These are phyloP conservation scores for Lordiphosa fenestrarum DNA, from an alignment of 2,888 invertebrate species.

Conservation along the genomic window DNA sequence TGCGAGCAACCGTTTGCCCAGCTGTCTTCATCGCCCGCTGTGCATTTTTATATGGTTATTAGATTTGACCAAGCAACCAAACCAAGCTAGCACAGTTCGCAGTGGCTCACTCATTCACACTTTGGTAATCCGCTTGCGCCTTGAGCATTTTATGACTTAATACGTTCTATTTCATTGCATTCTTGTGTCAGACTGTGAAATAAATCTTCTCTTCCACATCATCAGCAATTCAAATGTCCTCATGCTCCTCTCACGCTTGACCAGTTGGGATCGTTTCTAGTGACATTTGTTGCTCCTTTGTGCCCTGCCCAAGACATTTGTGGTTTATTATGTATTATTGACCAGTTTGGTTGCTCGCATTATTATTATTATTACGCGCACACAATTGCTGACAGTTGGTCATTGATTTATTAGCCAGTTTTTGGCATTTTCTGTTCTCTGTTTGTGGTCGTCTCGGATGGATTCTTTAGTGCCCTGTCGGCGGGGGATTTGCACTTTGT, in stretches of 20 bases:
- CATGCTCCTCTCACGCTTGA: constrained; percentile 67
- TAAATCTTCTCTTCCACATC: constrained; percentile 57
- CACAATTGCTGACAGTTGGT: constrained; percentile 77
- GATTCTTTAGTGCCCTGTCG: constrained; percentile 19
- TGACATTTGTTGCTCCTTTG: constrained; percentile 70
- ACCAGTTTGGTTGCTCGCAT: constrained; percentile 59
- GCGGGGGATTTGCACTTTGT: constrained; percentile 19
- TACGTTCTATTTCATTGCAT: constrained; percentile 74
- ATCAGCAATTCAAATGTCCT: constrained; percentile 71
- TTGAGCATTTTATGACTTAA: constrained; percentile 68
- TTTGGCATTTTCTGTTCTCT: constrained; percentile 39
- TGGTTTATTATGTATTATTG: constrained; percentile 72
- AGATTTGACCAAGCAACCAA: constrained; percentile 67
- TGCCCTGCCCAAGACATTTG: constrained; percentile 8
- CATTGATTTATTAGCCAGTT: constrained; percentile 75
- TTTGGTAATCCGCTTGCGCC: constrained; percentile 69
- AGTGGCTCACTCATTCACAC: constrained; percentile 53
- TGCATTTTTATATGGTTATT: constrained; percentile 60
- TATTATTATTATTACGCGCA: constrained; percentile 65
- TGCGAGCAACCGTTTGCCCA: constrained; percentile 28
- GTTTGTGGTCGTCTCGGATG: constrained; percentile 46
- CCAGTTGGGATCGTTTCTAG: constrained; percentile 46
- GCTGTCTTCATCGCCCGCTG: constrained; percentile 38
- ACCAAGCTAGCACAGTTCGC: constrained; percentile 41
- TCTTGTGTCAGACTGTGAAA: constrained; percentile 38